A percentile compares a stretch with the other conserved stretches of the same genome.
These are phyloP conservation scores for Stylophora pistillata DNA, from an alignment of 64 coral and sea anemone species.

Conservation along the genomic window DNA sequence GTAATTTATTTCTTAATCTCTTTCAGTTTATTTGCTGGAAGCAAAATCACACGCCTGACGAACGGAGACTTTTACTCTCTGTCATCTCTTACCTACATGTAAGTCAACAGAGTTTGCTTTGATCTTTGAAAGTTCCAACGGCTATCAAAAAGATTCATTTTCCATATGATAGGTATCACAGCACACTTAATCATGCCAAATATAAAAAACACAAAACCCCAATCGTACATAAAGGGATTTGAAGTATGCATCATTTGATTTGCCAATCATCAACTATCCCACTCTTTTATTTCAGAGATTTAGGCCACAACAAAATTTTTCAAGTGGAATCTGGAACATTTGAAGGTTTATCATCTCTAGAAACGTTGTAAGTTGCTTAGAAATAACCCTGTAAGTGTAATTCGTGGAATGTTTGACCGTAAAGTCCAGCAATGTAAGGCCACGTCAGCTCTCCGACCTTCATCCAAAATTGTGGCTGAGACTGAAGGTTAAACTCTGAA, in stretches of 20 bases:
- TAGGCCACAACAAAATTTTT: conserved; percentile 10
- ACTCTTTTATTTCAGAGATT: background rate
- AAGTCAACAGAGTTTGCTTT: background rate
- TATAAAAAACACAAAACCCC: too few relatives aligned
- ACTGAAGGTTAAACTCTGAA: too few relatives aligned
- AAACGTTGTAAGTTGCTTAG: conserved; percentile 8
- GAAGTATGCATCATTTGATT: too few relatives aligned
- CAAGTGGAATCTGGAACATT: background rate
- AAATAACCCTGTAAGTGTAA: too few relatives aligned
- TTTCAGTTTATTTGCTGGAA: conserved; percentile 9
- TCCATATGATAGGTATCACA: too few relatives aligned
- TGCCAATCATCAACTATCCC: background rate
- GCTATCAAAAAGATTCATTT: background rate
- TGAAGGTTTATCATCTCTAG: background rate
- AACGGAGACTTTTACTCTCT: background rate
- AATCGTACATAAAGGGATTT: too few relatives aligned
- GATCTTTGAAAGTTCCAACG: background rate
- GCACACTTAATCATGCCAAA: background rate
- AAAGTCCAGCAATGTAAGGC: too few relatives aligned
- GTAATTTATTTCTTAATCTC: background rate
- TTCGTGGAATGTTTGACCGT: too few relatives aligned
- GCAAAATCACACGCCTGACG: background rate
- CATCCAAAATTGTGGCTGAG: too few relatives aligned
- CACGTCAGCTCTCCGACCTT: too few relatives aligned
- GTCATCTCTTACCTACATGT: conserved; percentile 17